Percentiles rank a stretch among this genome's conserved stretches.
Conservation (phyloP, 2,888 invertebrate species). For the Drosophila longiperda region DNA sequence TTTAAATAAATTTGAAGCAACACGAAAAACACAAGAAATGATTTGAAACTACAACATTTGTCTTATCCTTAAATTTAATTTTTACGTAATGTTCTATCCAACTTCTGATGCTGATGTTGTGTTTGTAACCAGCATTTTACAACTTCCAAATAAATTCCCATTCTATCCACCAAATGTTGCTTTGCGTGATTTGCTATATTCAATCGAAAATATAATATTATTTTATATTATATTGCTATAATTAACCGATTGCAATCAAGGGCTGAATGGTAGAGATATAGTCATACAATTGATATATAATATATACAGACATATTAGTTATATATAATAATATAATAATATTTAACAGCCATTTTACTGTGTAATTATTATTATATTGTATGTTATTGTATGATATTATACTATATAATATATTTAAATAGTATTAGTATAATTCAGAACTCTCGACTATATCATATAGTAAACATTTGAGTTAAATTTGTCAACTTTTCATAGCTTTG, state of each 20-base stretch:
- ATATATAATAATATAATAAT: not conserved
- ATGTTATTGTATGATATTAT: too few species aligned
- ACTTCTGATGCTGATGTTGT: not conserved
- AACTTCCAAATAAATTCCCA: not conserved
- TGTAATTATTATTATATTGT: not conserved
- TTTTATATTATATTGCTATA: too few species aligned
- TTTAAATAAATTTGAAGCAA: too few species aligned
- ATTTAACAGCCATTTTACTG: not conserved
- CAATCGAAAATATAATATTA: not conserved
- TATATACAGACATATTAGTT: not conserved
- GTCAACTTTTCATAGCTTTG: not conserved
- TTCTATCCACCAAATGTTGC: too few species aligned
- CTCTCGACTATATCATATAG: not conserved
- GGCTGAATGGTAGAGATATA: not conserved
- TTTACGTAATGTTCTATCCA: not conserved
- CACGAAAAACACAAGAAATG: too few species aligned
- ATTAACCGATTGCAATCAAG: not conserved
- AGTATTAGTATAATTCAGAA: not conserved
- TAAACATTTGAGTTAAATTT: not conserved
- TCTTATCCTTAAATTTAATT: not conserved
- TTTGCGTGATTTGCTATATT: not conserved
- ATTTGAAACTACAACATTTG: not conserved
- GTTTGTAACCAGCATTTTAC: not conserved
- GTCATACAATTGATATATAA: not conserved
- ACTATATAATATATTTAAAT: not conserved